Percentiles rank a stretch among this genome's conserved stretches.
Evolutionary conservation across 1,140 invertebrate species (phyloP).

Genomic region (Andricus grossulariae): DNA sequence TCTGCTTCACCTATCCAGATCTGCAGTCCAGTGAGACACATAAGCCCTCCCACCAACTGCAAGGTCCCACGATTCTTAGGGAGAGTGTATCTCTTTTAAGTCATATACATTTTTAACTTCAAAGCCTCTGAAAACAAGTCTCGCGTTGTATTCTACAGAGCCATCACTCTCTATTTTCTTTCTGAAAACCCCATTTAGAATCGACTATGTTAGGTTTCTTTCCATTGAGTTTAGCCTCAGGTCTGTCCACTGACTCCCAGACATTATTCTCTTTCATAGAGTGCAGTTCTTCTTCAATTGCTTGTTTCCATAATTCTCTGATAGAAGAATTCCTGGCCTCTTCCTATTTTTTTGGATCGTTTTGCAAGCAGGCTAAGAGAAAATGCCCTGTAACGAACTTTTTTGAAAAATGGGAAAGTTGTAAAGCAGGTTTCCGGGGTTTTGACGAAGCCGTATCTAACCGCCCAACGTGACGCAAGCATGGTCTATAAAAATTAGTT

Average conservation of each 20-base stretch:
- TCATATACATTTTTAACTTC: not conserved
- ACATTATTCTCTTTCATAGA: slow-evolving; percentile 50
- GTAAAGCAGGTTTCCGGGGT: too few species aligned
- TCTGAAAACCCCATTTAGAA: slow-evolving; percentile 63
- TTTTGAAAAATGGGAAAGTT: too few species aligned
- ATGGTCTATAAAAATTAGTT: too few species aligned
- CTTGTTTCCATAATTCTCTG: slow-evolving; percentile 50
- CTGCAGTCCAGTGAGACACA: too few species aligned
- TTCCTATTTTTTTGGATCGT: slow-evolving; percentile 45
- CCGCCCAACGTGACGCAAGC: too few species aligned
- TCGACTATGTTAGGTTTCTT: slow-evolving; percentile 48
- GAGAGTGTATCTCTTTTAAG: slow-evolving; percentile 49
- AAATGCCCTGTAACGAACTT: too few species aligned
- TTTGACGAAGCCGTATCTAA: too few species aligned
- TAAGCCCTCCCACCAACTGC: too few species aligned
- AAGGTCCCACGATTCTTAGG: too few species aligned
- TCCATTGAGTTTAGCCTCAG: slow-evolving; percentile 40
- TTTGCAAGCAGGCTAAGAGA: slow-evolving; percentile 37
- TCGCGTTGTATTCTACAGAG: slow-evolving; percentile 58
- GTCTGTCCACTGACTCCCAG: slow-evolving; percentile 53
- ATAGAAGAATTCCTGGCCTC: slow-evolving; percentile 49
- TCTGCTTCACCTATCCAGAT: too few species aligned
- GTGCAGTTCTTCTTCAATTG: slow-evolving; percentile 54
- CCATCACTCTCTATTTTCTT: slow-evolving; percentile 61
- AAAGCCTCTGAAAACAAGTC: slow-evolving; percentile 52